phyloP scores from a whole-genome alignment of 2,888 invertebrate genomes.

The Caenorhabditis virilis region DNA sequence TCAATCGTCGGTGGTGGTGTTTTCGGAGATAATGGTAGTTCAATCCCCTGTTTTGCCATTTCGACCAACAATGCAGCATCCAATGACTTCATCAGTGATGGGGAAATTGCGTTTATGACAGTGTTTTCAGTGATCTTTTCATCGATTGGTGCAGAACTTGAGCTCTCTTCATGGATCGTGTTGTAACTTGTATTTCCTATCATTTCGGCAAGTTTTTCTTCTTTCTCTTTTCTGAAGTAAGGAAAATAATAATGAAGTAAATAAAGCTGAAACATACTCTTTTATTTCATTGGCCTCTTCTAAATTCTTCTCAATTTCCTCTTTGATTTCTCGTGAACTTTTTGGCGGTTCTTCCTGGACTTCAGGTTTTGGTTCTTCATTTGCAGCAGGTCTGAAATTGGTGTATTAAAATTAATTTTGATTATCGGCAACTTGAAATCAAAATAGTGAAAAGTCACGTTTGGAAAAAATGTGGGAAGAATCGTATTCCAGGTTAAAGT shows the following conservation, averaged over 20 bases:
- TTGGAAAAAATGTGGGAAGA: too few relatives aligned
- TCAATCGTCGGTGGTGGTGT: conserved; percentile 1
- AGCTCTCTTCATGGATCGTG: background rate
- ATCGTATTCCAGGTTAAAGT: background rate
- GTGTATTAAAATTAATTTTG: background rate
- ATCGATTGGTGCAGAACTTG: background rate
- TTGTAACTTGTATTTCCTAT: conserved; percentile 36
- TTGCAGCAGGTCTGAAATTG: background rate
- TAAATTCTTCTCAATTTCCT: conserved; percentile 18
- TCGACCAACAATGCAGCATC: conserved; percentile 36
- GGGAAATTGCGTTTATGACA: background rate
- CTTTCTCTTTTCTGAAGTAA: conserved; percentile 31
- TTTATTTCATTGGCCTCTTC: conserved; percentile 15
- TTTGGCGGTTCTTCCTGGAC: background rate
- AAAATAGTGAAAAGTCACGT: background rate
- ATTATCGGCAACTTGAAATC: background rate
- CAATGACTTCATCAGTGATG: conserved; percentile 21
- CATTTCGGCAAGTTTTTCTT: conserved; percentile 41
- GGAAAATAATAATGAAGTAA: too few relatives aligned
- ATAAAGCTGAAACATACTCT: too few relatives aligned
- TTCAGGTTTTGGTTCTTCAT: background rate
- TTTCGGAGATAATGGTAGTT: conserved; percentile 39
- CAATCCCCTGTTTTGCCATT: conserved; percentile 42
- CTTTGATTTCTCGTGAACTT: background rate
- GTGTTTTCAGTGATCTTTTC: conserved; percentile 8